phyloP scores from a whole-genome alignment of 2,888 invertebrate species.

The Ceraclea dissimilis region DNA sequence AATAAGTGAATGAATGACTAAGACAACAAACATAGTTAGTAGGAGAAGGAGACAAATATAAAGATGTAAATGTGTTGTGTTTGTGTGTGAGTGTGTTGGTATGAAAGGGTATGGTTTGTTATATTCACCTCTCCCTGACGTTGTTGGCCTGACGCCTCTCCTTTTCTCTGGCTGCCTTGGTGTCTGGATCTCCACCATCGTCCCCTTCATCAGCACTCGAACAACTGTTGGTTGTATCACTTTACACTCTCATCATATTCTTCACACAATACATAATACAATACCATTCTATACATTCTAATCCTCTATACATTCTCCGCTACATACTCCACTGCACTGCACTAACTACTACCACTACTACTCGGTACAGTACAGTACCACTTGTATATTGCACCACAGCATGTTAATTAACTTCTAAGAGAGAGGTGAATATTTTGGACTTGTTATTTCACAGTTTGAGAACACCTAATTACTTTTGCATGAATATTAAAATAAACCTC shows the following conservation, averaged over 20 bases:
- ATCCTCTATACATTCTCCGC: too few species aligned
- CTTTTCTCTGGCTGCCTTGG: constrained; percentile 89
- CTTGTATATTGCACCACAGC: too few species aligned
- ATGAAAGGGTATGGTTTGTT: constrained; percentile 19
- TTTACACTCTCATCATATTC: constrained; percentile 16
- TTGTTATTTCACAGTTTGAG: too few species aligned
- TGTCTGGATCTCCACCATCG: constrained; percentile 70
- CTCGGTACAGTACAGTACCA: too few species aligned
- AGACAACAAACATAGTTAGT: neutral
- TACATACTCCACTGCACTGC: neutral
- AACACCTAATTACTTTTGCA: too few species aligned
- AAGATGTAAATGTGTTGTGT: neutral
- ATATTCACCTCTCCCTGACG: constrained; percentile 87
- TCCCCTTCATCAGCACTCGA: constrained; percentile 80
- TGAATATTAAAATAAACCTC: too few species aligned
- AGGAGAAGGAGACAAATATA: neutral
- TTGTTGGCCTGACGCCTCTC: constrained; percentile 96
- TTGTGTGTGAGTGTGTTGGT: neutral
- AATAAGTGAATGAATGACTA: neutral
- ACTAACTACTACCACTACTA: neutral
- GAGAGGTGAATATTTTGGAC: neutral
- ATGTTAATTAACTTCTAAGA: too few species aligned
- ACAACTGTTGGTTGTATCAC: constrained; percentile 45
- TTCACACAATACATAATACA: constrained; percentile 9
- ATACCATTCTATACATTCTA: constrained; percentile 9